phyloP scores from a whole-genome alignment of 2,113 vertebrate species.

The Psammodynastes pulverulentus region DNA sequence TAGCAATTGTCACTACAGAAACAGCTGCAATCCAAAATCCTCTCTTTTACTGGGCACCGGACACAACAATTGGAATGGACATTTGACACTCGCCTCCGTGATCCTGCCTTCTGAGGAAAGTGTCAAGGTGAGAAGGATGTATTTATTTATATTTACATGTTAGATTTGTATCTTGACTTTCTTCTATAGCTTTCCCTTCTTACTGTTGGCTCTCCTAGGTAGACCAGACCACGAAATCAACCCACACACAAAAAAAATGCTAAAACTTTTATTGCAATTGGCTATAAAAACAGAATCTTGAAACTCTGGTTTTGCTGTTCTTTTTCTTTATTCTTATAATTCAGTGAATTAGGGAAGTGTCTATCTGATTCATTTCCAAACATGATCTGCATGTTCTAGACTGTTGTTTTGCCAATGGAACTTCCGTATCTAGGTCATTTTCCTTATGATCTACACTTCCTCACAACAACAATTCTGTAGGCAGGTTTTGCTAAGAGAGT shows the following conservation, averaged over 20 bases:
- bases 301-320: neutral
- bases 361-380: neutral
- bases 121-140: neutral
- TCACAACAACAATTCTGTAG: neutral
- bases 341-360: neutral
- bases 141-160: neutral
- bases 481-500: neutral
- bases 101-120: neutral
- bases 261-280: neutral
- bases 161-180: neutral
- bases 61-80: neutral
- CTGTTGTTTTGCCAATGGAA: neutral
- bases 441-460: neutral
- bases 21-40: neutral
- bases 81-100: neutral
- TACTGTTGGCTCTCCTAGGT: neutral
- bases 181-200: neutral
- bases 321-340: neutral
- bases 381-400: neutral
- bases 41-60: neutral
- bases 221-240: neutral
- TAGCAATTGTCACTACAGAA: neutral
- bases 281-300: neutral
- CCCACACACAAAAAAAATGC: neutral
- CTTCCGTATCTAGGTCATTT: neutral